A percentile compares a stretch with the other conserved stretches of the same genome.
phyloP scores from a whole-genome alignment of 2,113 vertebrate genomes.

The Chiloscyllium plagiosum region DNA sequence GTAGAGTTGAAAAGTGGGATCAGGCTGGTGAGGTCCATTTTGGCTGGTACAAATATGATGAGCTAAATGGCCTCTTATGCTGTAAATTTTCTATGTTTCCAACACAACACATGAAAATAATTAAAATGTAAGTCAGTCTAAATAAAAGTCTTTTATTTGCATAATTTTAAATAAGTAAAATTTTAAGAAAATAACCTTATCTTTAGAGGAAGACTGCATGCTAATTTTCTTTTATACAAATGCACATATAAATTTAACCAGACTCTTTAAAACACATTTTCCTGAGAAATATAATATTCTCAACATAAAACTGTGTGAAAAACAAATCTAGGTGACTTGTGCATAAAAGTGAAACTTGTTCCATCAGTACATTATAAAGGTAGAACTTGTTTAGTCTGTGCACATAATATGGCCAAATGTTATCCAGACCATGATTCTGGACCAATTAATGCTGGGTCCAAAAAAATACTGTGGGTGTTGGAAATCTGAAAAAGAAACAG shows the following conservation, averaged over 20 bases:
- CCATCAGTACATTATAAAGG: neutral
- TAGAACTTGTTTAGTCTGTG: neutral
- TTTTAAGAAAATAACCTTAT: slow-evolving; percentile 35
- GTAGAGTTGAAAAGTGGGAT: too few relatives aligned
- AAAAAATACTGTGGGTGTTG: neutral
- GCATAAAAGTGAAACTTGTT: slow-evolving; percentile 5
- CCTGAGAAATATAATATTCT: slow-evolving; percentile 10
- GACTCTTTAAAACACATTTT: slow-evolving; percentile 22
- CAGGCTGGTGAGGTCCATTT: neutral
- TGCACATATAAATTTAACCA: slow-evolving; percentile 20
- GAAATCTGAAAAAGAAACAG: too few relatives aligned
- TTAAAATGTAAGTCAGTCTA: neutral
- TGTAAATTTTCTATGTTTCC: neutral
- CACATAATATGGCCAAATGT: neutral
- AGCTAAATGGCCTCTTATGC: neutral
- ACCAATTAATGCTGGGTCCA: neutral
- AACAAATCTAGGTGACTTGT: slow-evolving; percentile 15
- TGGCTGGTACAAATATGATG: neutral
- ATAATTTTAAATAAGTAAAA: slow-evolving; percentile 25
- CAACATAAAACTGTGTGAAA: slow-evolving; percentile 11
- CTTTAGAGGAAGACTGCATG: slow-evolving; percentile 36
- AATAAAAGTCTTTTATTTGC: slow-evolving; percentile 31
- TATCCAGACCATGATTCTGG: neutral
- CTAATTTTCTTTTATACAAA: slow-evolving; percentile 21
- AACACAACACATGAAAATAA: neutral